phyloP scores from a whole-genome alignment of 2,113 vertebrate genomes.

The Calyptommatus sinebrachiatus region DNA sequence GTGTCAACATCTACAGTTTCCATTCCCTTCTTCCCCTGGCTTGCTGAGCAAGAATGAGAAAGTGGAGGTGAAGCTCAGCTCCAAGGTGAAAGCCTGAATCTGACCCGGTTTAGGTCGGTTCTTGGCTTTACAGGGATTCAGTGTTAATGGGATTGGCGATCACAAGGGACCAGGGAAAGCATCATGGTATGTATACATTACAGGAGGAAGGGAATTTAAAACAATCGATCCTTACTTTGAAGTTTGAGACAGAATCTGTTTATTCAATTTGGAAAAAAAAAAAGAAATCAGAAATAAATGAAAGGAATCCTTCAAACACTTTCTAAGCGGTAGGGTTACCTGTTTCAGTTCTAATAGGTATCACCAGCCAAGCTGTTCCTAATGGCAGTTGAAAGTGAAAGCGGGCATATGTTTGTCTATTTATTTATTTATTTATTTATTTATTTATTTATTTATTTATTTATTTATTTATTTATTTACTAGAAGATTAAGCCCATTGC shows the following conservation, averaged over 20 bases:
- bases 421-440: background rate
- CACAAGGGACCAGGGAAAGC: background rate
- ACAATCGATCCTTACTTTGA: constrained; percentile 1
- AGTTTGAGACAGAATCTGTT: background rate
- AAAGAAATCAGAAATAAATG: too few species aligned
- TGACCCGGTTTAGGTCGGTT: background rate
- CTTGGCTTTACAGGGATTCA: background rate
- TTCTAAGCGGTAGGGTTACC: background rate
- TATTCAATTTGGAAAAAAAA: background rate
- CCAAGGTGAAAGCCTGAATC: constrained; percentile 36
- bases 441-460: background rate
- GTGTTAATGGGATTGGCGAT: constrained; percentile 25
- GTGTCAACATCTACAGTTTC: constrained; percentile 51
- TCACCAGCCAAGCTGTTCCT: background rate
- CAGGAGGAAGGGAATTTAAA: background rate
- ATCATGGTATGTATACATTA: background rate
- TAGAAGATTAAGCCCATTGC: too few species aligned
- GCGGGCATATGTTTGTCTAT: background rate
- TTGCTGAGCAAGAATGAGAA: constrained; percentile 49
- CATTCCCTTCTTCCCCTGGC: background rate
- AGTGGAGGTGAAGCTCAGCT: constrained; percentile 34
- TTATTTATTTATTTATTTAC: too few species aligned
- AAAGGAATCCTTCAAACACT: background rate
- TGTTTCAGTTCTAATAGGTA: background rate
- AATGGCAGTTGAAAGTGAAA: background rate